Conservation (phyloP, 2,113 vertebrate species). For the Zosterops japonicus region DNA sequence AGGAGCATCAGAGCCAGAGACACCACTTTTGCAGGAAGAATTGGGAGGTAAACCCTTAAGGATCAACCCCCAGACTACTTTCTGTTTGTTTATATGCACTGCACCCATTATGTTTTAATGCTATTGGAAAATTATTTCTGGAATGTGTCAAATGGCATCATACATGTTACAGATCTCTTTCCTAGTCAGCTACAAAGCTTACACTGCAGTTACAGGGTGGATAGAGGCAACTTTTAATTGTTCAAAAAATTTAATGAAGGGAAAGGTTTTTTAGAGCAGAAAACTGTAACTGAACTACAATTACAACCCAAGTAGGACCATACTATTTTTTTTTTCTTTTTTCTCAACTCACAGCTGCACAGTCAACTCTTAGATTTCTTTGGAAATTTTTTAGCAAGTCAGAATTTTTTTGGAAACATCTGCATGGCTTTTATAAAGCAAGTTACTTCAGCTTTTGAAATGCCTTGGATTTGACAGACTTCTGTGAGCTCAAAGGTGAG, state of each 20-base stretch:
- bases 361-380: neutral
- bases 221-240: neutral
- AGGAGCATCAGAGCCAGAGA: neutral
- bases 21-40: neutral
- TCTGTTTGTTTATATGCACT: neutral
- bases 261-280: neutral
- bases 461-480: neutral
- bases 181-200: neutral
- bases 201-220: neutral
- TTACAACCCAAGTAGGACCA: neutral
- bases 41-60: neutral
- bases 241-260: neutral
- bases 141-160: neutral
- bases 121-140: slow-evolving; percentile 33
- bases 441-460: neutral
- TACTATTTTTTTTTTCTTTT: neutral
- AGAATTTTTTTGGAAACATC: neutral
- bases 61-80: neutral
- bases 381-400: neutral
- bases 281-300: neutral
- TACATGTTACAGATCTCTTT: neutral
- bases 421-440: neutral
- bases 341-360: neutral
- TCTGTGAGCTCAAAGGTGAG: neutral
- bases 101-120: neutral